Evolutionary conservation across 1,140 invertebrate genomes (phyloP), one percentile per base, ranked within the genome.

Genomic region (Agrypnia vestita): DNA sequence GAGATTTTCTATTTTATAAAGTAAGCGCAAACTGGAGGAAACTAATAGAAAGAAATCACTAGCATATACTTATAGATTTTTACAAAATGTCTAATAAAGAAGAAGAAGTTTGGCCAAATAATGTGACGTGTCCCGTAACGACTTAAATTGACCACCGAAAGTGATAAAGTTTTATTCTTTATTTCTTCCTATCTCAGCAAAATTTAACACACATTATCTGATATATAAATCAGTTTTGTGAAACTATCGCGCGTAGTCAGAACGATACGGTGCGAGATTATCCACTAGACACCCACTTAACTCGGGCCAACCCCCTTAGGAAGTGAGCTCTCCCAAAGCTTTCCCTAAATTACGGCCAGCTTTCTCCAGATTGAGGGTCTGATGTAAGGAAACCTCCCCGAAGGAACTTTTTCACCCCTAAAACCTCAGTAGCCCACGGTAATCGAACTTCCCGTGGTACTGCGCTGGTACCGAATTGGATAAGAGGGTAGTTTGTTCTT

Each of bases 231-330:
- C 25, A 11, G 67, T 15, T 44, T 19, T 15, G 35, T 4, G 46
- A 49, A 17, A 9, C 10, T 12, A 0, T 25, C 19, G 25, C 25
- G 49, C n/a, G 59, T 10, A 62, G n/a, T n/a, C n/a, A n/a, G n/a
- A n/a, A 35, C 59, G 13, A 62, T 62, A 62, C 10, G 59, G 59
- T 11, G n/a, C 25, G 17, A 75, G 76, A 83, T 83, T 83, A 83
- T 75, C 79, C 81, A 80, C 79, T 83, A 83, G 81, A 78, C 81
- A 83, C 81, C 81, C 79, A 83, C 81, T 83, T 83, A 80, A 80
- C 81, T 76, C 59, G 79, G 76, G 79, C 79, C 80, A 80, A 83
- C 80, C 79, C 76, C 75, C 79, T 80, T 78, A 80, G 81, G 79
- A 83, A 78, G 80, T 72, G 64, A 75, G 81, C 59, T 78, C 77